These are phyloP conservation scores for Capromys pilorides DNA, from an alignment of 2,797 vertebrate species.

Conservation along the genomic window DNA sequence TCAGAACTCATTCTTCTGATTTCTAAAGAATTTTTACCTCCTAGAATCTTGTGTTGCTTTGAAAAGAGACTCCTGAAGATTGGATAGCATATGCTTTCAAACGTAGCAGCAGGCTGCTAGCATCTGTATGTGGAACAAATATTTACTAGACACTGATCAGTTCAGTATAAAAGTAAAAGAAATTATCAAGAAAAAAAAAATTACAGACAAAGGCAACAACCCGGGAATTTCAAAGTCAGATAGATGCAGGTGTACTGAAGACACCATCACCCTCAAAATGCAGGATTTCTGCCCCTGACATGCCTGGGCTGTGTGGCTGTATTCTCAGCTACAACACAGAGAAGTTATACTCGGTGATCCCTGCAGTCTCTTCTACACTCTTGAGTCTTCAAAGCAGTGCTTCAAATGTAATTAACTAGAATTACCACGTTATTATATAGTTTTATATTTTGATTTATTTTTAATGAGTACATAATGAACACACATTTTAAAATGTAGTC, in stretches of 20 bases:
- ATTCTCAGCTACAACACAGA: background rate
- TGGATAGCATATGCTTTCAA: background rate
- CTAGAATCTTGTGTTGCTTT: background rate
- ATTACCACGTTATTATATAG: background rate
- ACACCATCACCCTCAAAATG: background rate
- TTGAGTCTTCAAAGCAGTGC: constrained; percentile 4
- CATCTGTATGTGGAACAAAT: background rate
- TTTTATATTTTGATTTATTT: background rate
- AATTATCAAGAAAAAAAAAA: background rate
- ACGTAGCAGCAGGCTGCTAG: background rate
- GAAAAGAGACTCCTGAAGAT: background rate
- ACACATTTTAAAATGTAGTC: background rate
- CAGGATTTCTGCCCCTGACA: background rate
- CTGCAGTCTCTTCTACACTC: background rate
- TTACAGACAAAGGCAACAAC: background rate
- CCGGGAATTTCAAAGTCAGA: background rate
- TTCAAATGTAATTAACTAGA: background rate
- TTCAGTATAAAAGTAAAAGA: background rate
- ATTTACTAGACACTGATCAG: background rate
- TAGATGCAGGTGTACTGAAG: background rate
- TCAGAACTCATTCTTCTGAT: background rate
- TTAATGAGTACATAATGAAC: background rate
- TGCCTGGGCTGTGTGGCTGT: background rate
- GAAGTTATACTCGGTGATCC: background rate
- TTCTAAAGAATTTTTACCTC: background rate